Evolutionary conservation across 1,140 invertebrate species (phyloP).

Genomic region (Oryctes rhinoceros): DNA sequence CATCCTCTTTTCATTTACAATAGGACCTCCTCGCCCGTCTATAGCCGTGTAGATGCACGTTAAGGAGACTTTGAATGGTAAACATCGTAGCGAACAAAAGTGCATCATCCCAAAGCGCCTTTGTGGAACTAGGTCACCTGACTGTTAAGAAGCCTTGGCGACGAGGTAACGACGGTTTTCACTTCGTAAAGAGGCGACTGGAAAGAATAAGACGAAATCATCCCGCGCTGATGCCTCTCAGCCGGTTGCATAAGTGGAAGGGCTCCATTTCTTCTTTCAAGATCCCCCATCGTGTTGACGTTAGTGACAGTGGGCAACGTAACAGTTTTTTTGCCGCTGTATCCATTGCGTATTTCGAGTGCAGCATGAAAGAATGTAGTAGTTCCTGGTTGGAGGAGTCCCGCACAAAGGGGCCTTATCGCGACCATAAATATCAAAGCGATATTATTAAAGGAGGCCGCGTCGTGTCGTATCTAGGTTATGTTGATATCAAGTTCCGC

Average conservation of each 20-base stretch:
- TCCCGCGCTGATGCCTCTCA: background rate
- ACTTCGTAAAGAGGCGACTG: background rate
- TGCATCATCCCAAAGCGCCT: background rate
- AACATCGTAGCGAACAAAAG: constrained; percentile 8
- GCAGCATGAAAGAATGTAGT: background rate
- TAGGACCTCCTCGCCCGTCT: no score
- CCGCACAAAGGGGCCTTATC: background rate
- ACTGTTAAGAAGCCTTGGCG: background rate
- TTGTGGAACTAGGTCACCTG: background rate
- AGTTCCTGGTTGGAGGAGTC: background rate
- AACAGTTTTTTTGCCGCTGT: background rate
- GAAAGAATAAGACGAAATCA: background rate
- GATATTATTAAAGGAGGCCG: constrained; percentile 11
- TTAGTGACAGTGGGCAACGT: no score
- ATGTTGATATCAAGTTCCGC: constrained; percentile 5
- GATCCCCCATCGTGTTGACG: background rate
- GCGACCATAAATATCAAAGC: constrained; percentile 33
- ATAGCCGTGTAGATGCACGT: background rate
- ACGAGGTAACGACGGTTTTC: background rate
- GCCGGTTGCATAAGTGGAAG: background rate
- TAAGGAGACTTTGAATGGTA: constrained; percentile 7
- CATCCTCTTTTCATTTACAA: background rate
- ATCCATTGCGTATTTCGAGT: background rate
- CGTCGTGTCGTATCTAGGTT: background rate
- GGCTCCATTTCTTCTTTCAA: background rate